phyloP scores from a whole-genome alignment of 2,797 vertebrate genomes.

The Thamnophis elegans region DNA sequence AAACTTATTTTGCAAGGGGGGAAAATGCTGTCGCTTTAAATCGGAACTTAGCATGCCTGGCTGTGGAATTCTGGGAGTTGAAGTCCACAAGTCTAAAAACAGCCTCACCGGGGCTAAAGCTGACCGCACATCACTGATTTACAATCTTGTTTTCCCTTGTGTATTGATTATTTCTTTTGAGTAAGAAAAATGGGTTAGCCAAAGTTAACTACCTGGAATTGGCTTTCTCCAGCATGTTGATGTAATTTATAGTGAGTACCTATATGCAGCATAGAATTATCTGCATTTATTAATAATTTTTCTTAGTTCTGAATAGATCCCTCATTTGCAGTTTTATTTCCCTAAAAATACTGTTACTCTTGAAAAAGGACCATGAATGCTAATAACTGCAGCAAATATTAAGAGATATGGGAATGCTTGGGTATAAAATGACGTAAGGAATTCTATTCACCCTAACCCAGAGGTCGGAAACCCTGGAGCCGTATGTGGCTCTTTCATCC shows the following conservation, averaged over 20 bases:
- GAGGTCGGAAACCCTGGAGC: too few species aligned
- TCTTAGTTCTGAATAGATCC: background rate
- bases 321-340: background rate
- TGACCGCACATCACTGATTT: too few species aligned
- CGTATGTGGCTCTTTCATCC: too few species aligned
- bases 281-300: background rate
- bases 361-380: background rate
- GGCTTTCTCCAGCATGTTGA: background rate
- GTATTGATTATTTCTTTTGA: background rate
- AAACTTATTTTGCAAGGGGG: too few species aligned
- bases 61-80: too few species aligned
- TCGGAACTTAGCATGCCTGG: too few species aligned
- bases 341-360: background rate
- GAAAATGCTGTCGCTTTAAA: too few species aligned
- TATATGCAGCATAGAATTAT: background rate
- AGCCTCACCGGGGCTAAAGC: too few species aligned
- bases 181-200: background rate
- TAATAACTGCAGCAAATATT: slow-evolving; percentile 16
- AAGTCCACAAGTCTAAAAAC: too few species aligned
- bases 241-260: background rate
- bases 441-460: background rate
- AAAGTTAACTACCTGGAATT: background rate
- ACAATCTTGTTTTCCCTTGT: background rate
- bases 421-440: background rate
- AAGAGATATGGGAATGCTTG: background rate